A percentile compares a stretch with the other conserved stretches of the same genome.
Evolutionary conservation across 2,888 invertebrate genomes (phyloP).

Genomic region (Idaea dimidiata): DNA sequence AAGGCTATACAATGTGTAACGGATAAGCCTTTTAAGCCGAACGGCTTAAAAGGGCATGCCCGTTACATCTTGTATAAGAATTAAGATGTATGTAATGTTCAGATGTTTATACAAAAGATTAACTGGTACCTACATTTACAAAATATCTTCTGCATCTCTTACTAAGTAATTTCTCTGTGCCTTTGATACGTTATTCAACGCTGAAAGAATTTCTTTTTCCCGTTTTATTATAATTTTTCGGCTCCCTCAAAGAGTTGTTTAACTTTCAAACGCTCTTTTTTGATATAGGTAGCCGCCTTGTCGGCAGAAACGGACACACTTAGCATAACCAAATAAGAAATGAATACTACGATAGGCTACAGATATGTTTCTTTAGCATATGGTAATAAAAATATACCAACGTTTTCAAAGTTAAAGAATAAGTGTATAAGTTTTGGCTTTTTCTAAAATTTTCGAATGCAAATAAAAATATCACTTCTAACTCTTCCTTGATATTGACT

Average conservation of each 20-base stretch:
- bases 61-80: too few species aligned
- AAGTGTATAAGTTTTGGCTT: too few species aligned
- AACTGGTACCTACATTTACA: not conserved
- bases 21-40: too few species aligned
- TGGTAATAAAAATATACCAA: not conserved
- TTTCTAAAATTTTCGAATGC: too few species aligned
- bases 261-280: slow-evolving; percentile 7
- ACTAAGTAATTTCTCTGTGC: slow-evolving; percentile 13
- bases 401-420: not conserved
- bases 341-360: not conserved
- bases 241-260: slow-evolving; percentile 4
- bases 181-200: slow-evolving; percentile 11
- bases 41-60: too few species aligned
- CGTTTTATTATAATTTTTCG: slow-evolving; percentile 17
- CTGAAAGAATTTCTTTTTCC: slow-evolving; percentile 11
- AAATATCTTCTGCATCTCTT: not conserved
- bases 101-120: not conserved
- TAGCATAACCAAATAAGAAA: not conserved
- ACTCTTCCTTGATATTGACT: too few species aligned
- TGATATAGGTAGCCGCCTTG: not conserved
- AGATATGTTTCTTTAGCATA: not conserved
- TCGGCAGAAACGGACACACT: not conserved
- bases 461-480: too few species aligned
- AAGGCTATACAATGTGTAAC: too few species aligned
- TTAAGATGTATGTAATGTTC: not conserved